Base-by-base conservation (phyloP, 1,140 invertebrate species). In the Apis laboriosa region DNA sequence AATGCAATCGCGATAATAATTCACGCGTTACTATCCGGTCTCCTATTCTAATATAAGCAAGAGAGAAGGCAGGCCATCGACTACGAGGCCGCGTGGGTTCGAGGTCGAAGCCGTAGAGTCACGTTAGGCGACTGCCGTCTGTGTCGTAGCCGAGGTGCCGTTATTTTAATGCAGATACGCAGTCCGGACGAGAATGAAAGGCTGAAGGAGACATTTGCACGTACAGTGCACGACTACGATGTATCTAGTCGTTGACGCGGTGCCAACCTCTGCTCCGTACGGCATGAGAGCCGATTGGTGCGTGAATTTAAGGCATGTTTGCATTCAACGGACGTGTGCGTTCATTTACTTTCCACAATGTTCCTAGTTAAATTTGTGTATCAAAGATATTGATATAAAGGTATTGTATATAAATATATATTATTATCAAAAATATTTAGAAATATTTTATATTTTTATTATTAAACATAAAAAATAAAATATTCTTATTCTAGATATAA, bases 101-200 rank as follows among this genome's bases (percentile, higher is more conserved):
- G 87, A 87, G 88, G 87, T 87, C 80, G 88, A 83, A 89, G 87
- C 60, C 83, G 74, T 78, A 83, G 83, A 88, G 86, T 88, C 87
- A 88, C 87, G 87, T 88, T 88, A 88, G 86, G 80, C 76, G 84
- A 88, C 68, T 83, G 80, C 68, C 77, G 87, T 76, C 76, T 83
- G 70, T 89, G 80, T 89, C 88, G 85, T 87, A 87, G 81, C 60
- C 84, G 78, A 90, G 79, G 72, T 90, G 80, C 89, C 89, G 89
- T 90, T 90, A 90, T 88, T 85, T 90, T 88, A 84, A 85, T 87
- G 86, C 77, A 84, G 82, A 88, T 84, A 89, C 74, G 87, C 87
- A 77, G 76, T 66, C 77, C 84, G 84, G 84, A 88, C 87, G 80
- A 88, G 86, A 88, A 86, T 88, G 87, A 88, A 88, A 88, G 86